These are phyloP conservation scores for Drosophila prostipennis DNA, from an alignment of 2,888 invertebrate genomes.

Conservation along the genomic window DNA sequence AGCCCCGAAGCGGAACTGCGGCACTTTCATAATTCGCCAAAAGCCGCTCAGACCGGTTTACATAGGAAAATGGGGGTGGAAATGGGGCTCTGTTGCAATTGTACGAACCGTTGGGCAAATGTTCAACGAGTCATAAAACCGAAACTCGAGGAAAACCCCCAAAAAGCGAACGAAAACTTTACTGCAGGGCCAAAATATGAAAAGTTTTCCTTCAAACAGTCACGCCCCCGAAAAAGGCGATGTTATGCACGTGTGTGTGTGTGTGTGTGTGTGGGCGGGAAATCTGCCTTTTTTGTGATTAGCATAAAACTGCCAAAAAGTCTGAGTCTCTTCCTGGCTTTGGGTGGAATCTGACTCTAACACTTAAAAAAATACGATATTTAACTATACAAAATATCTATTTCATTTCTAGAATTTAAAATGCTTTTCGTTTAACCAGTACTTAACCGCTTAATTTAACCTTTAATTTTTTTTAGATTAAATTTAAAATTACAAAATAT, in stretches of 20 bases:
- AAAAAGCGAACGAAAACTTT: constrained; percentile 55
- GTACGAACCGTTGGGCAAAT: constrained; percentile 70
- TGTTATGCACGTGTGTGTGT: constrained; percentile 18
- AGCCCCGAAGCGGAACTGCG: constrained; percentile 44
- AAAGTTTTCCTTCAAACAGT: constrained; percentile 60
- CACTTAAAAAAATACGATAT: constrained; percentile 44
- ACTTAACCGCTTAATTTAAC: not conserved
- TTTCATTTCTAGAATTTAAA: rapidly evolving
- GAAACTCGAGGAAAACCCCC: constrained; percentile 37
- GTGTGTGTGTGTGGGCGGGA: constrained; percentile 32
- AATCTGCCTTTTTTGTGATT: constrained; percentile 71
- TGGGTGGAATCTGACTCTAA: constrained; percentile 16
- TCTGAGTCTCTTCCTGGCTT: constrained; percentile 43
- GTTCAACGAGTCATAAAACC: constrained; percentile 70
- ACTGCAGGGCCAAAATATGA: constrained; percentile 66
- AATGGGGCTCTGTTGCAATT: constrained; percentile 44
- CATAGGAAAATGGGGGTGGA: not conserved
- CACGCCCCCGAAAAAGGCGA: constrained; percentile 21
- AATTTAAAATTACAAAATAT: no score
- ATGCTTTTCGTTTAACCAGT: not conserved
- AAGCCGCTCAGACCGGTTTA: constrained; percentile 58
- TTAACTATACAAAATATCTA: constrained; percentile 11
- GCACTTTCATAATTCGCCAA: constrained; percentile 65
- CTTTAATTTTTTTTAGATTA: no score
- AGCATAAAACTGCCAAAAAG: constrained; percentile 77